These are phyloP conservation scores for Camponotus pennsylvanicus DNA, from an alignment of 1,140 invertebrate species.

Conservation along the genomic window DNA sequence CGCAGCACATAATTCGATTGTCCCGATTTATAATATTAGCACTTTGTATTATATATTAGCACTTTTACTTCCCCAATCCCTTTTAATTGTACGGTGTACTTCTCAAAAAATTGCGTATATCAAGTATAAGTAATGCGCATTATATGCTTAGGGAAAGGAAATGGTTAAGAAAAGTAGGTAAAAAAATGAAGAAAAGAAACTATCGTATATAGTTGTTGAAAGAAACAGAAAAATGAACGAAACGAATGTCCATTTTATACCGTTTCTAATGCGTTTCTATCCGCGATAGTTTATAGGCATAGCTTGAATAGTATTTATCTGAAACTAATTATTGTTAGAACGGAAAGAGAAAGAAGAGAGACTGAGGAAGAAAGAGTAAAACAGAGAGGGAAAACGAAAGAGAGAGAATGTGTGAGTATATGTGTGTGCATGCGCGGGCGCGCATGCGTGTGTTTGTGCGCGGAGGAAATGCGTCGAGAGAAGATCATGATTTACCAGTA, in stretches of 20 bases:
- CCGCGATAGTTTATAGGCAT: constrained; percentile 81
- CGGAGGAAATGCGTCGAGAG: too few relatives aligned
- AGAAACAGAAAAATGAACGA: constrained; percentile 52
- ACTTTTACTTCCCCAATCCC: constrained; percentile 63
- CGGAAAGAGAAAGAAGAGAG: constrained; percentile 28
- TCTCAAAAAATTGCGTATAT: constrained; percentile 69
- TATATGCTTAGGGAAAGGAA: constrained; percentile 68
- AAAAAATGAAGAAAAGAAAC: constrained; percentile 39
- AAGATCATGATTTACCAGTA: neutral
- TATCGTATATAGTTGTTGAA: constrained; percentile 65
- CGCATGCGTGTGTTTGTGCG: neutral
- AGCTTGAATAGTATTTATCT: constrained; percentile 84
- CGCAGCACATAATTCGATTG: constrained; percentile 72
- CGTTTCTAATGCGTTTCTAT: constrained; percentile 85
- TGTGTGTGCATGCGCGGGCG: neutral
- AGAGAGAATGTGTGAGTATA: neutral
- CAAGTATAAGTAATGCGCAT: constrained; percentile 68
- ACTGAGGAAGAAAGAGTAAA: constrained; percentile 1
- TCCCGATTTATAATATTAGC: constrained; percentile 69
- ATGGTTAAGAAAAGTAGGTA: constrained; percentile 41
- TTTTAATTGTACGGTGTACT: constrained; percentile 75
- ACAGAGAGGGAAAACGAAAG: neutral
- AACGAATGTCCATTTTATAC: constrained; percentile 84
- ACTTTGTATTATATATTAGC: constrained; percentile 69
- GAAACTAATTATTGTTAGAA: constrained; percentile 72